These are phyloP conservation scores for Aplidium turbinatum DNA, from an alignment of 23 tunicate genomes.

Conservation along the genomic window DNA sequence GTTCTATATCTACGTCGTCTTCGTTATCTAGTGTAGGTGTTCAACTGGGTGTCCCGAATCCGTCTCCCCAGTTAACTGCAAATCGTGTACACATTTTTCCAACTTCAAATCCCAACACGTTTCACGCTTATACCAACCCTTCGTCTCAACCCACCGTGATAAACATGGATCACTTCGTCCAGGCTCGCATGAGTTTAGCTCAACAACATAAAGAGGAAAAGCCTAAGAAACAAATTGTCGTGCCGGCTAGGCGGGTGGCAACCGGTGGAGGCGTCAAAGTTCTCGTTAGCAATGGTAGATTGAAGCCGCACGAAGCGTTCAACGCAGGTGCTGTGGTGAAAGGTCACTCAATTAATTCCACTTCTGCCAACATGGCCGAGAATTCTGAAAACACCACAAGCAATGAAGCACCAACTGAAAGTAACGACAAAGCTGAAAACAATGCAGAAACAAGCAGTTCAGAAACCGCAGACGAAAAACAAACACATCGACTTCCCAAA, in stretches of 20 bases:
- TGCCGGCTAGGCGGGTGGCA: neutral
- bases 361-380: neutral
- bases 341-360: slow-evolving; percentile 25
- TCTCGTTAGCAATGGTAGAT: neutral
- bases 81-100: slow-evolving; percentile 61
- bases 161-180: slow-evolving; percentile 38
- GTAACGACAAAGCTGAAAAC: neutral
- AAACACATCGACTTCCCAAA: too few species aligned
- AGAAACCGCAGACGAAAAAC: too few species aligned
- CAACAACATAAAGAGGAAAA: too few species aligned
- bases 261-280: neutral
- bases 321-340: slow-evolving; percentile 24
- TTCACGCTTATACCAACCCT: slow-evolving; percentile 44
- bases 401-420: neutral
- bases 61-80: slow-evolving; percentile 53
- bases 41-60: slow-evolving; percentile 49
- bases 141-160: slow-evolving; percentile 52
- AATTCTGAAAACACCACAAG: neutral
- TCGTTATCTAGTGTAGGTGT: neutral
- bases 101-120: slow-evolving; percentile 36
- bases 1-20: slow-evolving; percentile 11
- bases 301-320: neutral
- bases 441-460: too few species aligned
- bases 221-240: neutral
- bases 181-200: slow-evolving; percentile 1